phyloP scores from a whole-genome alignment of 2,797 vertebrate species.

The Bradypodion ventrale region DNA sequence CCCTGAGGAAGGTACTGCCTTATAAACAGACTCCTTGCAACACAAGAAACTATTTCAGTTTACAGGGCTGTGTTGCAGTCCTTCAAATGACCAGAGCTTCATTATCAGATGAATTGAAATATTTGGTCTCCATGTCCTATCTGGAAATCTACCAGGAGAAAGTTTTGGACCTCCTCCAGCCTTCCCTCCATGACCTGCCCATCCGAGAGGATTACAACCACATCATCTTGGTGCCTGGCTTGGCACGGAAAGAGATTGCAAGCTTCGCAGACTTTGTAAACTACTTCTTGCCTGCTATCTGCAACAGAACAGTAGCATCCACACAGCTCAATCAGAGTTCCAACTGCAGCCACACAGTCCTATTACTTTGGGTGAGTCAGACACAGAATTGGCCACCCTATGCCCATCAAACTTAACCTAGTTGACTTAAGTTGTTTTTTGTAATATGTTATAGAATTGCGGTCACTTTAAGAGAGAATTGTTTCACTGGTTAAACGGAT shows the following conservation, averaged over 20 bases:
- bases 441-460: too few relatives aligned
- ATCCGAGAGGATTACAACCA: constrained; percentile 88
- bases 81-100: constrained; percentile 80
- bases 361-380: constrained; percentile 87
- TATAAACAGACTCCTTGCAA: too few relatives aligned
- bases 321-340: constrained; percentile 89
- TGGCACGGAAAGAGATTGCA: constrained; percentile 79
- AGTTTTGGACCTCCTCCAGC: constrained; percentile 88
- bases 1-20: too few relatives aligned
- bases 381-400: constrained; percentile 72
- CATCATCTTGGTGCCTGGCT: constrained; percentile 88
- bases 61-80: constrained; percentile 88
- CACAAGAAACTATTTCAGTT: too few relatives aligned
- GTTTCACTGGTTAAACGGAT: too few relatives aligned
- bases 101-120: constrained; percentile 80
- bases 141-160: constrained; percentile 95
- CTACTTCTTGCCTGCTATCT: constrained; percentile 85
- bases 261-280: constrained; percentile 86
- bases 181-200: constrained; percentile 82
- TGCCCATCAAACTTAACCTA: constrained; percentile 86
- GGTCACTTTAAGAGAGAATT: too few relatives aligned
- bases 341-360: constrained; percentile 89
- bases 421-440: too few relatives aligned
- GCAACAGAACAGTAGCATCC: constrained; percentile 86
- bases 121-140: constrained; percentile 87